phyloP scores from a whole-genome alignment of 2,797 vertebrate genomes.

The Danionella dracula region DNA sequence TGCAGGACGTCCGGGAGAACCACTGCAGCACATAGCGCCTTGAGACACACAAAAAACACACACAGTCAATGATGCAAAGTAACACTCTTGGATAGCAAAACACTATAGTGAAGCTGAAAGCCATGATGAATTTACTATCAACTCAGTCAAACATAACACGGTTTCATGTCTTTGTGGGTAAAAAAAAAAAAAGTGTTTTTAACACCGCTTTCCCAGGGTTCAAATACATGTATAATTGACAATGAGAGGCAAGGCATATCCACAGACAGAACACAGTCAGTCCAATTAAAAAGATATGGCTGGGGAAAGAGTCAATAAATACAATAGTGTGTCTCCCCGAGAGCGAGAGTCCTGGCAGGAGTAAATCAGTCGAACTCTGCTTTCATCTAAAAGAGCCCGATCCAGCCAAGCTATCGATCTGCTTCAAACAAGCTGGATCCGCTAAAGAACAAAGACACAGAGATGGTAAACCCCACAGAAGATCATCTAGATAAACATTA shows the following conservation, averaged over 20 bases:
- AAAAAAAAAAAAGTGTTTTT: too few species aligned
- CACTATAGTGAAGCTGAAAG: constrained; percentile 1
- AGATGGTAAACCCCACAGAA: constrained; percentile 27
- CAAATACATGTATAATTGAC: too few species aligned
- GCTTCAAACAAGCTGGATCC: constrained; percentile 46
- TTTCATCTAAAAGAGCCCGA: constrained; percentile 57
- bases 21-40: constrained; percentile 88
- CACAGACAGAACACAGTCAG: constrained; percentile 34
- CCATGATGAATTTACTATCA: constrained; percentile 22
- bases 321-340: constrained; percentile 60
- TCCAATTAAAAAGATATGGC: constrained; percentile 46
- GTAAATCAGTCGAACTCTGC: constrained; percentile 60
- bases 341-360: constrained; percentile 48
- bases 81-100: background rate
- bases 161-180: background rate
- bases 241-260: constrained; percentile 28
- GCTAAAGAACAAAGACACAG: constrained; percentile 41
- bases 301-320: constrained; percentile 60
- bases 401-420: constrained; percentile 62
- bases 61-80: background rate
- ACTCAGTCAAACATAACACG: background rate
- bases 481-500: background rate
- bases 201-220: too few species aligned
- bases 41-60: constrained; percentile 16
- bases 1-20: constrained; percentile 78